phyloP scores from a whole-genome alignment of 2,113 vertebrate species.

The Struthio camelus region DNA sequence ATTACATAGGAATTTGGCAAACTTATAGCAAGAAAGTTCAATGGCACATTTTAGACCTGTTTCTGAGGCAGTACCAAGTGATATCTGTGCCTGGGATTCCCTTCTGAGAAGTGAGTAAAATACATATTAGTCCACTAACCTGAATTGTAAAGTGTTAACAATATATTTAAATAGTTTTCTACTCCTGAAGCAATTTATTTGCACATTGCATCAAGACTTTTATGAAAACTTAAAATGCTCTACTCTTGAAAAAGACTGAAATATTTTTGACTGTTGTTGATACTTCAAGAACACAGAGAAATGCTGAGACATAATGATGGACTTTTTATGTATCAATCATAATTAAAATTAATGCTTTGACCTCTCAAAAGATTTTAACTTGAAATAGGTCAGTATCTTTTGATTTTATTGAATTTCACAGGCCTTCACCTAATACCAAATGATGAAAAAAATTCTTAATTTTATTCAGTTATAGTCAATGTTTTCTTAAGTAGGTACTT shows the following conservation, averaged over 20 bases:
- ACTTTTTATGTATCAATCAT: neutral
- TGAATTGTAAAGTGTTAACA: neutral
- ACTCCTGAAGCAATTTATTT: neutral
- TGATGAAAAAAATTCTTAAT: neutral
- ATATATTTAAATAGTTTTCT: neutral
- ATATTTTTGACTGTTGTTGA: neutral
- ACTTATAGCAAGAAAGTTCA: neutral
- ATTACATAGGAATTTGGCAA: neutral
- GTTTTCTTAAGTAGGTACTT: neutral
- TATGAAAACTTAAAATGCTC: neutral
- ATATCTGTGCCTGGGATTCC: neutral
- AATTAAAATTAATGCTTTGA: neutral
- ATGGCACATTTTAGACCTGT: neutral
- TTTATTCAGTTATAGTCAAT: neutral
- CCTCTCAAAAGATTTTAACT: neutral
- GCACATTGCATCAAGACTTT: neutral
- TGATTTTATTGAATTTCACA: neutral
- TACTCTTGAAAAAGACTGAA: neutral
- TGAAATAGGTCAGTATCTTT: neutral
- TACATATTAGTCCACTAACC: constrained; percentile 10
- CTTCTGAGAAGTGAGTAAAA: constrained; percentile 26
- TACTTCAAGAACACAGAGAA: neutral
- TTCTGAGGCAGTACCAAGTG: neutral
- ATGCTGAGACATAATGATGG: neutral
- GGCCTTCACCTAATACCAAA: neutral